Evolutionary conservation across 1,140 invertebrate species (phyloP).

Genomic region (Danaus plexippus): DNA sequence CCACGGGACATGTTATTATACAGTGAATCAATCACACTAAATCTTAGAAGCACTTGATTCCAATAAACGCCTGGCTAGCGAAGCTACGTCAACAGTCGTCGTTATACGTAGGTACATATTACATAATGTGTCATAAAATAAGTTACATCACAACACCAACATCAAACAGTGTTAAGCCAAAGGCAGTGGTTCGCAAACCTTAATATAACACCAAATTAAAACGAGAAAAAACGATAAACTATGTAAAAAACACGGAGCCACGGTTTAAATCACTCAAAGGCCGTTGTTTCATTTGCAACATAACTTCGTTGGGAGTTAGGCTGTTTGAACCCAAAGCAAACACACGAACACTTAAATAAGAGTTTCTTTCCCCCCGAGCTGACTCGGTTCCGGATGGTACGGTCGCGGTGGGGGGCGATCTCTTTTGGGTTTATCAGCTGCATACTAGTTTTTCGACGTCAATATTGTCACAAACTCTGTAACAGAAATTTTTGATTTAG

Average conservation of each 20-base stretch:
- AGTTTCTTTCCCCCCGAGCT: constrained; percentile 64
- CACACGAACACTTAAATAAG: constrained; percentile 45
- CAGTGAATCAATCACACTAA: no score
- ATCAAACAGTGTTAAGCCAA: no score
- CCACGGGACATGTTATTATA: not conserved
- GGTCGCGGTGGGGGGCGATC: constrained; percentile 40
- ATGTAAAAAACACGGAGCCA: no score
- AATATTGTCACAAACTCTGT: constrained; percentile 72
- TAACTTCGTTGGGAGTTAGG: constrained; percentile 23
- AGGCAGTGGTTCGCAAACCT: no score
- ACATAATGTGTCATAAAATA: no score
- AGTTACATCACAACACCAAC: no score
- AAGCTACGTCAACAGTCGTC: no score
- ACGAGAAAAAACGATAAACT: no score
- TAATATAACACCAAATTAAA: no score
- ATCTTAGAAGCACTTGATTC: no score
- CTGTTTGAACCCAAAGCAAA: constrained; percentile 13
- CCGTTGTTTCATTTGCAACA: constrained; percentile 13
- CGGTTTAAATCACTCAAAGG: constrained; percentile 8
- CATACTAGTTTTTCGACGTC: constrained; percentile 73
- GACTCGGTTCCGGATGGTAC: constrained; percentile 43
- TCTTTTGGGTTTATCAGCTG: constrained; percentile 55
- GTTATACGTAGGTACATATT: no score
- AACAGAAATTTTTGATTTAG: constrained; percentile 21
- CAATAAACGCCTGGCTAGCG: no score